These are phyloP conservation scores for Cichladusa arquata DNA, from an alignment of 2,113 vertebrate genomes.

Conservation along the genomic window DNA sequence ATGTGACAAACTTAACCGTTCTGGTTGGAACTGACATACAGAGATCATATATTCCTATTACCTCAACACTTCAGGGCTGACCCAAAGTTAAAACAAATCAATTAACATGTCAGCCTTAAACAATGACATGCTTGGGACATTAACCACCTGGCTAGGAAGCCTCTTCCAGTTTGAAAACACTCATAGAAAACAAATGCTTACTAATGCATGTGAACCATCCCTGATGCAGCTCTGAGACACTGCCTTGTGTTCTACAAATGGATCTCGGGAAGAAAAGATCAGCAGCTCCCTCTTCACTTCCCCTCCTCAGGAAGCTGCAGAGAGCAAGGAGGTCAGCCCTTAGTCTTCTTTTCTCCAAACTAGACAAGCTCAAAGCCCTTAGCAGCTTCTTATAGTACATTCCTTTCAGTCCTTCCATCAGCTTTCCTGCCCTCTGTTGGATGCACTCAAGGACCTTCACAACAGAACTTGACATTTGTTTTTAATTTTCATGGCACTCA, in stretches of 20 bases:
- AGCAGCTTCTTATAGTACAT: accelerated
- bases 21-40: neutral
- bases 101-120: neutral
- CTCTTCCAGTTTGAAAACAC: neutral
- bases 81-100: neutral
- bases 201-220: neutral
- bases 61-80: neutral
- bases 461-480: neutral
- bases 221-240: neutral
- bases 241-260: accelerated
- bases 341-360: neutral
- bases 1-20: neutral
- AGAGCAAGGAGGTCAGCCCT: neutral
- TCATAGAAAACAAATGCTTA: neutral
- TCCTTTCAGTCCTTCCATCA: neutral
- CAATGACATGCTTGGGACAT: neutral
- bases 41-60: neutral
- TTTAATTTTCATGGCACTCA: neutral
- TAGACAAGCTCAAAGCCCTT: neutral
- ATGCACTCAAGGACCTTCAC: neutral
- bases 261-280: neutral
- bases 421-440: neutral
- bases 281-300: neutral
- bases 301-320: neutral
- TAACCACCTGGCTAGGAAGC: neutral